Evolutionary conservation across 1,140 invertebrate species (phyloP).

Genomic region (Heterodera carotae): DNA sequence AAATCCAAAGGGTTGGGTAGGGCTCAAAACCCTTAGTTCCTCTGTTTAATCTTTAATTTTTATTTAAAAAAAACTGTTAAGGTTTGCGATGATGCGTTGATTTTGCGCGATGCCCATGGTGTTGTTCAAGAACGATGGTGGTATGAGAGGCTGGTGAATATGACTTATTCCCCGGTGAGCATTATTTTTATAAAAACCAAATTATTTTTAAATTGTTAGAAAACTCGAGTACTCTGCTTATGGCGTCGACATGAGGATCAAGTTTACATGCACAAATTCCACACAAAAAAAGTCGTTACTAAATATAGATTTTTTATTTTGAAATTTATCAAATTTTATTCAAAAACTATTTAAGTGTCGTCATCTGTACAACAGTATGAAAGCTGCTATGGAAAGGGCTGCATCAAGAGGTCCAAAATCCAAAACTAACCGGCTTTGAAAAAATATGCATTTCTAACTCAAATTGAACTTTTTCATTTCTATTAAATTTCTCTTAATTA

Average conservation of each 20-base stretch:
- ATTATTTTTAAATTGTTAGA: slow-evolving; percentile 68
- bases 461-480: no score
- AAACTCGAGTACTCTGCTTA: slow-evolving; percentile 92
- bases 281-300: slow-evolving; percentile 86
- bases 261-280: slow-evolving; percentile 92
- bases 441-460: no score
- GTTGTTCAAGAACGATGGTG: slow-evolving; percentile 95
- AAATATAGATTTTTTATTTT: slow-evolving; percentile 15
- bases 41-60: no score
- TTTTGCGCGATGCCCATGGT: slow-evolving; percentile 86
- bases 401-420: background rate
- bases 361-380: slow-evolving; percentile 96
- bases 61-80: no score
- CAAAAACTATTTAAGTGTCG: slow-evolving; percentile 83
- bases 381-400: slow-evolving; percentile 90
- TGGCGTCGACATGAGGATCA: slow-evolving; percentile 74
- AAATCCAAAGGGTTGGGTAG: no score
- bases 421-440: background rate
- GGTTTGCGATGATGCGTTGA: slow-evolving; percentile 91
- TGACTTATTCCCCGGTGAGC: slow-evolving; percentile 84
- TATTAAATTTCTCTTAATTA: no score
- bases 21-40: no score
- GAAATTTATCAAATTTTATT: background rate
- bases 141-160: slow-evolving; percentile 97
- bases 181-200: background rate